Conservation (phyloP, 53 echinoderm and acorn worm species). For the Luidia sarsii region DNA sequence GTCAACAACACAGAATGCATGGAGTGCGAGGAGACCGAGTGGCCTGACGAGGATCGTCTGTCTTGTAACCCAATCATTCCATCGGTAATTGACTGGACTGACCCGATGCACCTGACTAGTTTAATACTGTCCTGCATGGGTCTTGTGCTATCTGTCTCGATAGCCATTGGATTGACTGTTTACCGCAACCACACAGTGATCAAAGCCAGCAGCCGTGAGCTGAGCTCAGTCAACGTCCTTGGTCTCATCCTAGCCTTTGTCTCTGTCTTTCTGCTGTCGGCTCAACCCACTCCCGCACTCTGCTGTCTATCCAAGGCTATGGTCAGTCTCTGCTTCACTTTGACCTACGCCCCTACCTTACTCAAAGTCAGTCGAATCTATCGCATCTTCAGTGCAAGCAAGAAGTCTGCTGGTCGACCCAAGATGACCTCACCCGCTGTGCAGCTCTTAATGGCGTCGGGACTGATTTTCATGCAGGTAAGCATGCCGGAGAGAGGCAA, state of each 20-base stretch:
- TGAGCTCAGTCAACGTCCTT: slow-evolving; percentile 49
- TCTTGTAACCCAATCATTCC: slow-evolving; percentile 25
- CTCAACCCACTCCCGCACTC: slow-evolving; percentile 19
- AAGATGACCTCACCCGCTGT: slow-evolving; percentile 39
- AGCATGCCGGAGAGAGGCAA: no score
- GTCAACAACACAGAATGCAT: slow-evolving; percentile 43
- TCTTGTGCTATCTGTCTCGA: neutral
- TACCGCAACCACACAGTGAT: slow-evolving; percentile 56
- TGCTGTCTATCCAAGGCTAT: slow-evolving; percentile 24
- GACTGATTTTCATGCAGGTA: slow-evolving; percentile 22
- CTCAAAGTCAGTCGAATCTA: slow-evolving; percentile 38
- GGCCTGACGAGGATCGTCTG: slow-evolving; percentile 12
- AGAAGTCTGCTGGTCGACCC: slow-evolving; percentile 47
- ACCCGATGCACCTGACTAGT: slow-evolving; percentile 14
- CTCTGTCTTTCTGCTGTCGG: neutral
- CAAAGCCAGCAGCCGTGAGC: slow-evolving; percentile 68
- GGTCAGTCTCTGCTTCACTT: slow-evolving; percentile 29
- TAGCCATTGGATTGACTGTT: slow-evolving; percentile 2
- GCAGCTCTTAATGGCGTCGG: slow-evolving; percentile 28
- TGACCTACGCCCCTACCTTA: slow-evolving; percentile 30
- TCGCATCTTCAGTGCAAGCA: slow-evolving; percentile 52
- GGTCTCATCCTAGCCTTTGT: slow-evolving; percentile 53
- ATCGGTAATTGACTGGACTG: neutral
- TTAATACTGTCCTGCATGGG: slow-evolving; percentile 20
- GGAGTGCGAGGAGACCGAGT: slow-evolving; percentile 49